Evolutionary conservation across 2,797 vertebrate species (phyloP).

Genomic region (Intellagama lesueurii): DNA sequence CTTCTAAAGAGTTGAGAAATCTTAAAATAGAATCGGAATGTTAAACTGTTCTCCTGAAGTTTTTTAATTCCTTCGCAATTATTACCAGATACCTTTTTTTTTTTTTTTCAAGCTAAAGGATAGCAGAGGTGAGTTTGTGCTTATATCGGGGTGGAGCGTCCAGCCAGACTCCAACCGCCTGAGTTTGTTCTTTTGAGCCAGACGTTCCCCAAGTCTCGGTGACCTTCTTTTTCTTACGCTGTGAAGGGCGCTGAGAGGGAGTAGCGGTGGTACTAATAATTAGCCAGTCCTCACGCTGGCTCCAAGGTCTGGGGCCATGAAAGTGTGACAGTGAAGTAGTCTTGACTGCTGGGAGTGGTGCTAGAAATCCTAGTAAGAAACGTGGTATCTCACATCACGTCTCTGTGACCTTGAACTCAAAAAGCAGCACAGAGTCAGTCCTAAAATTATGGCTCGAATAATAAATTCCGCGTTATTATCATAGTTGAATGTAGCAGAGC

Average conservation of each 20-base stretch:
- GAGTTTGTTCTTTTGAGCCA: background rate
- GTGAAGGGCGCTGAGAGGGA: no score
- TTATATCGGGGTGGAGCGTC: no score
- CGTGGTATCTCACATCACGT: no score
- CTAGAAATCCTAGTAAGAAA: no score
- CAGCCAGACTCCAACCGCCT: background rate
- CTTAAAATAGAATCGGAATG: background rate
- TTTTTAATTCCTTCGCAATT: background rate
- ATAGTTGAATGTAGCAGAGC: no score
- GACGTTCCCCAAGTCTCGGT: background rate
- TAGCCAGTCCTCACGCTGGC: no score
- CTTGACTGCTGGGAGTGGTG: background rate
- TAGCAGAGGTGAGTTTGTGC: background rate
- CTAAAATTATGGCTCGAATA: background rate
- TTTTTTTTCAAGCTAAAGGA: background rate
- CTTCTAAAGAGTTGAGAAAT: no score
- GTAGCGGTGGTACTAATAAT: no score
- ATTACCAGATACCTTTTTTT: no score
- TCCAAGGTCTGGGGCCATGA: background rate
- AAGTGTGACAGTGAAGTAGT: background rate
- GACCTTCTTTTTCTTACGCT: no score
- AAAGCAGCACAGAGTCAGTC: no score
- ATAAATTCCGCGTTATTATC: background rate
- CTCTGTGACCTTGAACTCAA: no score
- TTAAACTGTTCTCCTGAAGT: background rate